Conservation (phyloP, 2,797 vertebrate species). For the Schizopygopsis malacanthus region DNA sequence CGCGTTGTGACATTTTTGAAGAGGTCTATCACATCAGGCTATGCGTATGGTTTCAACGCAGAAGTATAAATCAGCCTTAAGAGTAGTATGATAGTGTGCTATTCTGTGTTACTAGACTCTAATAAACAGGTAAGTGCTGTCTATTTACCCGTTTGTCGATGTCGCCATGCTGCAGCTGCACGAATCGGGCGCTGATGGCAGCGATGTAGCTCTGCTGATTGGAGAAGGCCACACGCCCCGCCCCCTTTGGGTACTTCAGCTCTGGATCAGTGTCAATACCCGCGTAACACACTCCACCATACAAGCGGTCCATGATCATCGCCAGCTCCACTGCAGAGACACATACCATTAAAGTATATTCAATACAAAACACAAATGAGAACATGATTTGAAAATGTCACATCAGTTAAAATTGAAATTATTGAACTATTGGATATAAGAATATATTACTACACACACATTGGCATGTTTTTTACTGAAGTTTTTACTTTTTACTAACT, state of each 20-base stretch:
- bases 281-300: slow-evolving; percentile 96
- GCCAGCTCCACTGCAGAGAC: slow-evolving; percentile 88
- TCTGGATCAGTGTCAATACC: slow-evolving; percentile 98
- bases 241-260: slow-evolving; percentile 97
- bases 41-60: too few species aligned
- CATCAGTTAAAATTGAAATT: background rate
- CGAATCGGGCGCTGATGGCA: slow-evolving; percentile 96
- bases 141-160: slow-evolving; percentile 93
- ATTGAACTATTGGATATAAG: background rate
- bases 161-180: slow-evolving; percentile 98
- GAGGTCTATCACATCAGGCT: too few species aligned
- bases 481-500: background rate
- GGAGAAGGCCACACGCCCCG: slow-evolving; percentile 97
- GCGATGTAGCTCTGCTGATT: slow-evolving; percentile 99
- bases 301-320: slow-evolving; percentile 99
- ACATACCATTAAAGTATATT: background rate
- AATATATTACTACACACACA: background rate
- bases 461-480: background rate
- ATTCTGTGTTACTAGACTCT: background rate
- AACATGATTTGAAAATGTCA: background rate
- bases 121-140: background rate
- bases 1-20: too few species aligned
- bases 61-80: too few species aligned
- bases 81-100: background rate
- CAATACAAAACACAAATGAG: background rate